Base-by-base conservation (phyloP, 2,113 vertebrate species). In the Heterotis niloticus region DNA sequence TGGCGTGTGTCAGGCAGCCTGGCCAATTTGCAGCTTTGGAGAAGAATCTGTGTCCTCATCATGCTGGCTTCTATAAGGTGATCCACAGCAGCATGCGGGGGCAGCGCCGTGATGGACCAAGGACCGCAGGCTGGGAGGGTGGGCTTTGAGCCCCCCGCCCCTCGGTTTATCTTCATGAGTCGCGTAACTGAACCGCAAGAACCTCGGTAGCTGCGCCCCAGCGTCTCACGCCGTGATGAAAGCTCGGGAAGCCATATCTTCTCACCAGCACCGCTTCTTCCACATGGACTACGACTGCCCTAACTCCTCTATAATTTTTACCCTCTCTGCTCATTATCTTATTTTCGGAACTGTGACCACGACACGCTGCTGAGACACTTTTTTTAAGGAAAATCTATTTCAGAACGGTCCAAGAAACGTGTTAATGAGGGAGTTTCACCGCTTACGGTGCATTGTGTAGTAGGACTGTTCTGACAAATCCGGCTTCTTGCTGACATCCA, bases 311-410 rank as follows among this genome's bases (percentile, higher is more conserved):
- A n/a, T 74, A 59, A 74, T 59, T 74, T 54, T 57, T 57, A 14
- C 54, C 71, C 54, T 74, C 52, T 59, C 23, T 74, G 52, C 52
- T 74, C 71, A 57, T 74, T 74, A 74, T 74, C 57, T 74, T 74
- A 74, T 74, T 57, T 56, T 52, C 17, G 23, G 52, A 74, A 24
- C 71, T 74, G 71, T 74, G 71, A 74, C 57, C 71, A 74, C 57
- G 56, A 59, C 71, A 74, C 23, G 20, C 70, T 14, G 52, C 70
- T 57, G 54, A 74, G 71, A 59, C 57, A 57, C 26, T 57, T 54
- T 67, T 67, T 71, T 1, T 51, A 44, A 26, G 71, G 54, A 10
- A 7, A 57, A 74, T 57, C 52, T 74, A 74, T 23, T 65, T 65
- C 64, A 65, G 52, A n/a, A 44, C 14, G 28, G 71, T 54, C 71